Evolutionary conservation across 2,113 vertebrate species (phyloP), one percentile per base, ranked within the genome.

Genomic region (Vulpes vulpes): DNA sequence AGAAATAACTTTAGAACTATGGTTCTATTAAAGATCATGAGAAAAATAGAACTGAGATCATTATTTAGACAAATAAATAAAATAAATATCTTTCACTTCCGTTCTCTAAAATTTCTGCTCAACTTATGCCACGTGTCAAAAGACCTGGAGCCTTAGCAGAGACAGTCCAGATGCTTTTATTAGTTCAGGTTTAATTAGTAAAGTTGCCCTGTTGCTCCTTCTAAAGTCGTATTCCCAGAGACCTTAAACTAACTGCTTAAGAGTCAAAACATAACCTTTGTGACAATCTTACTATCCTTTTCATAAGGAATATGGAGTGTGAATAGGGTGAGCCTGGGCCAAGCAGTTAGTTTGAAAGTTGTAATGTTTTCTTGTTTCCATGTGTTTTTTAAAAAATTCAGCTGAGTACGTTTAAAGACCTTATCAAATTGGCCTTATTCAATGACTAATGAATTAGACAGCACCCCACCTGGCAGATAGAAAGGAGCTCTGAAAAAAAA

Each of bases 31-130:
- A 96, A 88, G 43, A 86, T 38, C 22, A 79, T 62, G 69, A 65
- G 25, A 19, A 60, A 82, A 74, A 9, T 73, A 71, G 38, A 94
- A 64, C 94, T 81, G 53, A 81, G 7, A 71, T 43, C 11, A 38
- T 86, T 71, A 67, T n/a, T 93, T 51, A 84, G 69, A 91, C 10
- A 92, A 93, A 82, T 82, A 88, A 78, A 82, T 81, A 89, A 87
- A 87, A 79, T 74, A 55, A 59, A 10, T 62, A 35, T 38, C 38
- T 27, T 84, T 4, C 30, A 43, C 7, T 74, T 11, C 1, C 49
- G 4, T 65, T 69, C 43, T 83, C 22, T 59, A 67, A 95, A 96
- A 32, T 91, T 67, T 9, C 11, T 71, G n/a, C 30, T 69, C 55
- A 80, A 67, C 0, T 57, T 78, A 69, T 5, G 8, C 17, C 1